Percentiles rank a stretch among this genome's conserved stretches.
These are phyloP conservation scores for Noctua janthe DNA, from an alignment of 2,888 invertebrate genomes.

Conservation along the genomic window DNA sequence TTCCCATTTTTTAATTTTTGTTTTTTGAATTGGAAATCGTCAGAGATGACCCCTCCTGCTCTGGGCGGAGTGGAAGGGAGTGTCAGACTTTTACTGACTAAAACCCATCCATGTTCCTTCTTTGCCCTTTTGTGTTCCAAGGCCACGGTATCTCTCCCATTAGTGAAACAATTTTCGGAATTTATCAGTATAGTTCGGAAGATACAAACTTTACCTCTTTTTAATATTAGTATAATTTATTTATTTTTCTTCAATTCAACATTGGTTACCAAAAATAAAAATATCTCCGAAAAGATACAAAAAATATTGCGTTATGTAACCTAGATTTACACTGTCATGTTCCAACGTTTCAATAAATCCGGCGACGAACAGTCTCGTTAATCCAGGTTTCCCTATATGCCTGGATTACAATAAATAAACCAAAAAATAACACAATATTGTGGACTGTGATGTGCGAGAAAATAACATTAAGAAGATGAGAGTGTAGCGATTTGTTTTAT, in stretches of 20 bases:
- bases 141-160: neutral
- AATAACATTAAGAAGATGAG: constrained; percentile 6
- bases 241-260: neutral
- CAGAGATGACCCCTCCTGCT: too few relatives aligned
- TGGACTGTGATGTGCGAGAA: constrained; percentile 11
- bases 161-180: neutral
- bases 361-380: constrained; percentile 40
- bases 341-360: constrained; percentile 50
- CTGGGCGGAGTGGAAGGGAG: too few relatives aligned
- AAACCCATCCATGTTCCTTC: too few relatives aligned
- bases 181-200: neutral
- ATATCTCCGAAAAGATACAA: neutral
- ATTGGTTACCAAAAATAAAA: neutral
- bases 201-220: neutral
- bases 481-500: neutral
- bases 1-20: neutral
- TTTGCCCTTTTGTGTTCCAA: too few relatives aligned
- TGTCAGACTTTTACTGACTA: too few relatives aligned
- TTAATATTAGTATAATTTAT: too few relatives aligned
- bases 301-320: constrained; percentile 19
- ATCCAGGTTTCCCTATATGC: constrained; percentile 33
- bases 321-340: constrained; percentile 35
- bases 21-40: too few relatives aligned
- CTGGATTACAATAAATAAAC: constrained; percentile 30
- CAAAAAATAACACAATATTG: constrained; percentile 21